These are phyloP conservation scores for Cheilosia scutellata DNA, from an alignment of 2,888 invertebrate species.

Conservation along the genomic window DNA sequence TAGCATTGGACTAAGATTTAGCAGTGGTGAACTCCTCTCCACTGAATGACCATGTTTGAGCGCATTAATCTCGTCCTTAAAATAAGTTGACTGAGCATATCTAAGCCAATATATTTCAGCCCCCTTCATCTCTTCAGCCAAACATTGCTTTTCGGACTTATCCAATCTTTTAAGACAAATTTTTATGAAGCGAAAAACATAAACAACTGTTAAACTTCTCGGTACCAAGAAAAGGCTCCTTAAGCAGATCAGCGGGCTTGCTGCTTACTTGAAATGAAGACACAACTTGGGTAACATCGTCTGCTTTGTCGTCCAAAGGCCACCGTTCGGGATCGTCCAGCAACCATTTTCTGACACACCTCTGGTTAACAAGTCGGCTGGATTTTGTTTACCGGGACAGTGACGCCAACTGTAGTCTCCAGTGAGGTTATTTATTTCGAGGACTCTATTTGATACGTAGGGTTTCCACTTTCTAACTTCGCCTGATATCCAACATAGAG, in stretches of 20 bases:
- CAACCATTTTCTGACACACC: slow-evolving; percentile 7
- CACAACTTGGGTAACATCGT: not conserved
- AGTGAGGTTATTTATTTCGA: slow-evolving; percentile 5
- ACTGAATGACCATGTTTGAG: not conserved
- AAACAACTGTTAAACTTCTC: slow-evolving; percentile 12
- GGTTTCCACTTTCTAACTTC: slow-evolving; percentile 6
- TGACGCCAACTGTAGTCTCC: not conserved
- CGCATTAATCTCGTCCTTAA: slow-evolving; percentile 5
- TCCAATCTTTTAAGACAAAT: not conserved
- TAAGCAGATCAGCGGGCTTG: not conserved
- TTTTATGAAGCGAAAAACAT: slow-evolving; percentile 13
- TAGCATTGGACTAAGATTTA: slow-evolving; percentile 8
- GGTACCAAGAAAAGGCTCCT: not conserved
- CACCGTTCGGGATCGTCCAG: not conserved
- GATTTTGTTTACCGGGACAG: slow-evolving; percentile 5
- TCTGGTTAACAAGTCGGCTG: slow-evolving; percentile 30
- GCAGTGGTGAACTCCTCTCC: not conserved
- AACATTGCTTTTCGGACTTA: not conserved
- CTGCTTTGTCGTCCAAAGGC: not conserved
- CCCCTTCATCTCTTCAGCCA: not conserved
- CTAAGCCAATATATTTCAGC: slow-evolving; percentile 17
- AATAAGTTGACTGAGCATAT: not conserved
- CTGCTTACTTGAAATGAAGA: not conserved
- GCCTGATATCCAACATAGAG: slow-evolving; percentile 18
- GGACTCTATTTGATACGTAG: slow-evolving; percentile 16